Base-by-base conservation (phyloP, 1,140 invertebrate species). In the Drosophila obscura region DNA sequence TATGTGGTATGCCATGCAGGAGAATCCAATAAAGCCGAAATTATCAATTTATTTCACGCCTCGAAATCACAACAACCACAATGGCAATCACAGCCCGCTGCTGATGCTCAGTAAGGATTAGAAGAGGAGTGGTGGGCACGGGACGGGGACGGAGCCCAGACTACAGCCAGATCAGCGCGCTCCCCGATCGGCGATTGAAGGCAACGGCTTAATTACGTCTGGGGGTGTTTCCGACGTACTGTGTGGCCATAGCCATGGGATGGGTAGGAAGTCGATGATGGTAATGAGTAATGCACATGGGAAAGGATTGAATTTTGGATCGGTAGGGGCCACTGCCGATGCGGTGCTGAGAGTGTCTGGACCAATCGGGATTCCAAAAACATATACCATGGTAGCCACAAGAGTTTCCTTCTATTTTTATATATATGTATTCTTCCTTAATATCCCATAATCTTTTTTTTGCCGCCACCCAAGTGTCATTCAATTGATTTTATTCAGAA, bases 21-120 rank as follows among this genome's bases (percentile, higher is more conserved):
- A 52, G 74, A 89, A 89, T 89, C 84, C 84, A 90, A 90, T 89
- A 89, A 89, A 76, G 85, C 59, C 84, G 56, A 89, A 89, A 89
- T 89, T 89, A 89, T 89, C 84, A 85, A 90, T 89, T 90, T 89
- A 89, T 89, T 89, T 89, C 85, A 89, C 84, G 84, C 84, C 84
- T 89, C 63, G 43, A 80, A 80, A 80, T 90, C 84, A 89, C 68
- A 89, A 71, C 78, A 78, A 56, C 63, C 72, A 76, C 19, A 19
- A n/a, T n/a, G n/a, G 19, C 19, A 19, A 19, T 28, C 44, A 11
- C 19, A 19, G 11, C 11, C 6, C 26, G 26, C 5, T 28, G 26
- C 7, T 7, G 26, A 6, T 28, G 26, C 26, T 28, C 5, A 28
- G 6, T 5, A 58, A 58, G 69, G 56, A 55, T 49, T 31, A 50